Base-by-base conservation (phyloP, 2,888 invertebrate genomes). In the Drosophila silvestris region DNA sequence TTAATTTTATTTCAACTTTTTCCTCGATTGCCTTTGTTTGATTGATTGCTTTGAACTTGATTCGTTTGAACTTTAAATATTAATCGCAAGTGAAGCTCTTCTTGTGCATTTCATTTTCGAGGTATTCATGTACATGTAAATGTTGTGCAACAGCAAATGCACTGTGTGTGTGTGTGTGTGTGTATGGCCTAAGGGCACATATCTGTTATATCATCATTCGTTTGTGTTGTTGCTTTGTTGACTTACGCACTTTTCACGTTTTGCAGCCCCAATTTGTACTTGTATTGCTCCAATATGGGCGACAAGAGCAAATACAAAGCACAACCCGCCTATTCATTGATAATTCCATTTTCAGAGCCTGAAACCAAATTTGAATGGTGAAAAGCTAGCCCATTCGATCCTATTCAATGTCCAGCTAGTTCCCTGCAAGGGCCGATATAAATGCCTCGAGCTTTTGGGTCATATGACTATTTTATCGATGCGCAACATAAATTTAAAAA, bases 211-310 rank as follows among this genome's bases (percentile, higher is more conserved):
- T 44, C 39, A 52, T 60, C n/a, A 59, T 41, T 10, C 30, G 32
- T 5, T n/a, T 62, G 53, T 67, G 50, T 44, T 78, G 35, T 52
- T 10, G 50, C 54, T 37, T 60, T 79, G 68, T 74, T 74, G 61
- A 62, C 41, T 79, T 68, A 39, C 37, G 32, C 26, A 47, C 44
- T 22, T 59, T 61, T 52, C 68, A 74, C 64, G 79, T 60, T 61
- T 28, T 41, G 52, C 57, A 32, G 35, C 33, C 41, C n/a, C 33
- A 41, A 47, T 35, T 39, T 51, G 47, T 39, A 60, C 58, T 39
- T 47, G 39, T 61, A 57, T 28, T 33, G 14, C 67, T 61, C 51
- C 28, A 3, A 32, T 47, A 44, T 19, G 37, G 78, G 73, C 63
- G 66, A 63, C 59, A 77, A 35, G 14, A 32, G 47, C 51, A 58